Percentiles rank a stretch among this genome's conserved stretches.
Conservation (phyloP, 1,140 invertebrate genomes). For the Brachystomella parvula region DNA sequence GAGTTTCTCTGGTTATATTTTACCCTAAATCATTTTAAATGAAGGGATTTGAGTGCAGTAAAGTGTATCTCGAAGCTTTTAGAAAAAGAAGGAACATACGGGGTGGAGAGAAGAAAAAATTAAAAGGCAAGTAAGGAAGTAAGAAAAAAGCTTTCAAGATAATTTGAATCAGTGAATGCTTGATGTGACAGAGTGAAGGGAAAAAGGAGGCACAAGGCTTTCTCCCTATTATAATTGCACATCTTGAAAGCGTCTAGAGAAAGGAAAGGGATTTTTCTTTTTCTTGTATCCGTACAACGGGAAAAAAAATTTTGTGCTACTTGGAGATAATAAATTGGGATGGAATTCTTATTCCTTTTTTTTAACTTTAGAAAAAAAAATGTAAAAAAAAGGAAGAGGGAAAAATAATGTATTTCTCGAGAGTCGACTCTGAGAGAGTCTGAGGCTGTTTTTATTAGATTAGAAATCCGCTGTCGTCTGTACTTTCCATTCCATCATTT, state of each 20-base stretch:
- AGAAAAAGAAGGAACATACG: no score
- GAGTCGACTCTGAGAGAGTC: slow-evolving; percentile 4
- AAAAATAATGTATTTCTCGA: neutral
- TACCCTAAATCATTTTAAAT: neutral
- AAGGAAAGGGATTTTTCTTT: neutral
- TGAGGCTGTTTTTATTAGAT: slow-evolving; percentile 2
- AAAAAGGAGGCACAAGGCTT: neutral
- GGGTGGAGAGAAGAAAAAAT: neutral
- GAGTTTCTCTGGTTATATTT: neutral
- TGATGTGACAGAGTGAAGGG: neutral
- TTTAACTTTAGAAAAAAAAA: neutral
- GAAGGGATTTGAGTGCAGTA: neutral
- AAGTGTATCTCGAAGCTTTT: no score
- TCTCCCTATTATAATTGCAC: no score
- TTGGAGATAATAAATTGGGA: slow-evolving; percentile 3
- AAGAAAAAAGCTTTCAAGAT: slow-evolving; percentile 6
- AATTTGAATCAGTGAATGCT: slow-evolving; percentile 13
- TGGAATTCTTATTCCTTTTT: neutral
- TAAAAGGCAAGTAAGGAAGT: neutral
- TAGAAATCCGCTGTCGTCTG: slow-evolving; percentile 8
- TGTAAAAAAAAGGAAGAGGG: neutral
- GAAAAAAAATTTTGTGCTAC: neutral
- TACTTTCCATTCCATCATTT: slow-evolving; percentile 13
- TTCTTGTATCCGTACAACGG: neutral
- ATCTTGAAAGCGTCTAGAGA: no score